Evolutionary conservation across 2,113 vertebrate species (phyloP), one percentile per base, ranked within the genome.

Genomic region (Dicrurus megarhynchus): DNA sequence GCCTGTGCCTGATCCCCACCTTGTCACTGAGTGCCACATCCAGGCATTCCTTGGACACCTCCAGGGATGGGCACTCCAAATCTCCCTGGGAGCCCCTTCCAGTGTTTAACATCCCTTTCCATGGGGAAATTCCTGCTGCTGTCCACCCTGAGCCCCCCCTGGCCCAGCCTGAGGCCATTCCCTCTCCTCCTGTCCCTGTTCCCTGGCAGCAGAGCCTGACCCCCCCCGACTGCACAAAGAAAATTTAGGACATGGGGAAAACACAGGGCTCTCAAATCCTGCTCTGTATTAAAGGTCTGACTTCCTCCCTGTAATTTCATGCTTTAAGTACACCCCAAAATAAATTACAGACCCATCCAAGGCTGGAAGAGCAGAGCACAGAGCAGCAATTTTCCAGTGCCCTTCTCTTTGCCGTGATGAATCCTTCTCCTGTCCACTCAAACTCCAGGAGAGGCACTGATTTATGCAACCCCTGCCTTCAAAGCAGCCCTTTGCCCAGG

Each of bases 1-100:
- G 8, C 1, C 59, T 33, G 59, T 59, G 44, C 35, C 37, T 0
- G 0, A 1, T 27, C 9, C 41, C 35, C 21, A 6, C 42, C 50
- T 20, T 16, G 76, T 11, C 86, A 24, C 77, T 24, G 19, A 52
- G 59, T 59, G 68, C 39, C 50, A 37, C 14, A 0, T 9, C 30
- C 75, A 47, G 55, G 0, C 8, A 1, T n/a, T n/a, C 75, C 41
- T 2, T 20, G 73, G 33, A 1, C 47, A 47, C 65, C 46, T 46
- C 37, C 55, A 87, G 73, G 53, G 33, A 21, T 52, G 56, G 85
- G 41, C 2, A 22, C 21, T 28, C 60, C 77, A 44, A 0, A 39
- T 23, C 33, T 60, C 24, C 46, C 68, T 81, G 87, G 33, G 28
- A 75, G 53, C 19, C 23, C 20, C 14, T 75, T 4, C 11, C 30